Conservation (phyloP, 2,797 vertebrate genomes). For the Tangara arthus region DNA sequence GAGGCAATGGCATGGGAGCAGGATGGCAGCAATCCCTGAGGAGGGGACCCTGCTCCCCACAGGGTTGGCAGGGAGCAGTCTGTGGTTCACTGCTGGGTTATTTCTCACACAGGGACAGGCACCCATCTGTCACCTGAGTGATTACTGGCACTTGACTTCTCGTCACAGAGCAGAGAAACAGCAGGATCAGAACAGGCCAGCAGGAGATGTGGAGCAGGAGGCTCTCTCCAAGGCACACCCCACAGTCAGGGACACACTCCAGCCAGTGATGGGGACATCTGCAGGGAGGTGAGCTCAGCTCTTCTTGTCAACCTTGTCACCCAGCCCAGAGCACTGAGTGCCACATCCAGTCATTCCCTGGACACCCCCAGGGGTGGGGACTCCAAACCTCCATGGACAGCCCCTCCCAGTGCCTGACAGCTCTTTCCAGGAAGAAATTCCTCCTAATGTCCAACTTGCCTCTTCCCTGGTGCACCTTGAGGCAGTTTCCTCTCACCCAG, state of each 20-base stretch:
- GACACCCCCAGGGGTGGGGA: background rate
- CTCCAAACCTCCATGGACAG: background rate
- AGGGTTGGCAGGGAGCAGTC: background rate
- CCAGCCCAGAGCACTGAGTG: background rate
- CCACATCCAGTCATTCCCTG: accelerated
- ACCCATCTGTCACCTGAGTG: background rate
- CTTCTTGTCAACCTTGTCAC: background rate
- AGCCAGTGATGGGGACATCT: background rate
- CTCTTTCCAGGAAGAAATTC: background rate
- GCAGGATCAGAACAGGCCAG: background rate
- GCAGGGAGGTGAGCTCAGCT: background rate
- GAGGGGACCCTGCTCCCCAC: background rate
- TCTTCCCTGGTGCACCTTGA: background rate
- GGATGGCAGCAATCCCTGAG: background rate
- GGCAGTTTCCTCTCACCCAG: background rate
- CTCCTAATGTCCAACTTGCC: background rate
- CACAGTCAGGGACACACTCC: background rate
- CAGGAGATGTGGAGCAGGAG: background rate
- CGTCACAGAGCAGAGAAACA: background rate
- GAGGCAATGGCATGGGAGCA: background rate
- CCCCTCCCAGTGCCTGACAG: background rate
- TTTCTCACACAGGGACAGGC: background rate
- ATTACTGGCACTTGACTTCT: background rate
- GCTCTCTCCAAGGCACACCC: background rate
- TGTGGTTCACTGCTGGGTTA: background rate